phyloP scores from a whole-genome alignment of 2,797 vertebrate genomes.

The Pantherophis vulpinus region DNA sequence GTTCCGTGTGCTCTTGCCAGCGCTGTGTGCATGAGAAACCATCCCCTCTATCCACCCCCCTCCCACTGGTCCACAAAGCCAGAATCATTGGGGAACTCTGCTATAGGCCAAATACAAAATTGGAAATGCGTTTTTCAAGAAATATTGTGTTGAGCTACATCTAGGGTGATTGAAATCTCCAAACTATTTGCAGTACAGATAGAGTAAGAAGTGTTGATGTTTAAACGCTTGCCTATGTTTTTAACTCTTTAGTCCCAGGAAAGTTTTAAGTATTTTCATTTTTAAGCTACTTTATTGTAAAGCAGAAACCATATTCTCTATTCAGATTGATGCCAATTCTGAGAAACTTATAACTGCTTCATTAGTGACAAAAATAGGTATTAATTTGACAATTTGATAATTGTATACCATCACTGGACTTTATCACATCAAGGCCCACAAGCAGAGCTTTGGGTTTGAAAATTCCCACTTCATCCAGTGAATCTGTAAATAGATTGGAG shows the following conservation, averaged over 20 bases:
- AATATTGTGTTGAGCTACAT: background rate
- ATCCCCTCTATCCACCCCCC: rapidly evolving
- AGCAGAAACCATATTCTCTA: background rate
- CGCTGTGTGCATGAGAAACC: rapidly evolving
- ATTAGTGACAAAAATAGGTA: background rate
- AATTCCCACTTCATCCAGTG: background rate
- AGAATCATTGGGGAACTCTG: no score
- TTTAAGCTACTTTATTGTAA: background rate
- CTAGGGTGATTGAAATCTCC: background rate
- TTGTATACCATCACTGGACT: background rate
- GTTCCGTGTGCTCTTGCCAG: no score
- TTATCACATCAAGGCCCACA: background rate
- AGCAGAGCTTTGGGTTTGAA: background rate
- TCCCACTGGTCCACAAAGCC: no score
- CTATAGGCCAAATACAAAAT: background rate
- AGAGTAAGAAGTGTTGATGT: background rate
- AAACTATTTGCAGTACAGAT: background rate
- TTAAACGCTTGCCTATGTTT: background rate
- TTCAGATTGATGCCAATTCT: background rate
- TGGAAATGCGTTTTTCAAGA: background rate
- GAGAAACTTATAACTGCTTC: background rate
- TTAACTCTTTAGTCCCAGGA: background rate
- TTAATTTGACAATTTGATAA: background rate
- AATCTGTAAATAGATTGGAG: background rate
- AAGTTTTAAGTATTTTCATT: background rate